A percentile compares a stretch with the other conserved stretches of the same genome.
These are phyloP conservation scores for Drosophila truncata DNA, from an alignment of 1,140 invertebrate genomes.

Conservation along the genomic window DNA sequence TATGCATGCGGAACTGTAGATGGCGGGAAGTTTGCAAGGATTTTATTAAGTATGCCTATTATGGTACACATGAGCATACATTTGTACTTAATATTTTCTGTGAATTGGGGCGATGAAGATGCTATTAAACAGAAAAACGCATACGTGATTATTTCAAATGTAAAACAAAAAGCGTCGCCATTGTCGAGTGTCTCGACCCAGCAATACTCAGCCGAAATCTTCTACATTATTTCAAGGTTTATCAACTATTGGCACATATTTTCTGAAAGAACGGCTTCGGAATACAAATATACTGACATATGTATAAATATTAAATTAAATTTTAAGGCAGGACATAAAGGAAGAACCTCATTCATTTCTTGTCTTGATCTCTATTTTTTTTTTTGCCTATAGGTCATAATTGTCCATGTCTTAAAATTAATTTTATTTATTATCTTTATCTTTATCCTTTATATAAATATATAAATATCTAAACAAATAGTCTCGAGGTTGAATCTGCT, in stretches of 20 bases:
- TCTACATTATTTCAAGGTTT: not conserved
- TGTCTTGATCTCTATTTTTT: not conserved
- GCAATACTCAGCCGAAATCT: not conserved
- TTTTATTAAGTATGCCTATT: slow-evolving; percentile 70
- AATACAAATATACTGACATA: too few species aligned
- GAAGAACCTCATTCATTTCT: too few species aligned
- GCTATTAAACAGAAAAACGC: slow-evolving; percentile 3
- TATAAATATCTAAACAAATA: too few species aligned
- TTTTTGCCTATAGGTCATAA: not conserved
- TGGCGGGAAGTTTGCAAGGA: slow-evolving; percentile 17
- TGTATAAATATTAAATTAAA: too few species aligned
- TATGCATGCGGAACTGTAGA: slow-evolving; percentile 2
- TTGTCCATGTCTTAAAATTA: too few species aligned
- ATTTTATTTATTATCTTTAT: too few species aligned
- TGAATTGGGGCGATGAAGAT: slow-evolving; percentile 5
- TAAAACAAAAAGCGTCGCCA: not conserved
- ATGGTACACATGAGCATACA: slow-evolving; percentile 11
- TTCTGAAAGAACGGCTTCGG: too few species aligned
- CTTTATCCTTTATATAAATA: not conserved
- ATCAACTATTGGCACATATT: not conserved
- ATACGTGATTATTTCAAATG: slow-evolving; percentile 13
- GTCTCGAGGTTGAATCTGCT: not conserved
- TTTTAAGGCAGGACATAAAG: not conserved
- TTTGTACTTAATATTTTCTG: slow-evolving; percentile 13
- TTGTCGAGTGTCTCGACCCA: too few species aligned